Evolutionary conservation across 2,888 invertebrate genomes (phyloP), one percentile per base, ranked within the genome.

Genomic region (Habroteleia sp.): DNA sequence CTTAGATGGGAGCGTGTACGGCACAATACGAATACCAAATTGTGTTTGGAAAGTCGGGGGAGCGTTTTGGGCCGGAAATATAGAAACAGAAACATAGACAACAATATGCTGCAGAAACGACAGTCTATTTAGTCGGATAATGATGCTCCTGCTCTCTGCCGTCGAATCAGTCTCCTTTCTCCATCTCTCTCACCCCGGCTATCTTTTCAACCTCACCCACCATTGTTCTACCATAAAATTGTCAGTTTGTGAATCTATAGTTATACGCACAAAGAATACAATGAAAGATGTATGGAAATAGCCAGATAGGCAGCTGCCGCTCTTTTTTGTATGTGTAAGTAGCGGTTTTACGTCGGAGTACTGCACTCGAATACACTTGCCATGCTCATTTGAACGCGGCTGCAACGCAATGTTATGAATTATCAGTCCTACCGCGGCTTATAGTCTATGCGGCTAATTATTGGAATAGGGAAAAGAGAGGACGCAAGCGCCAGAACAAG

Each of bases 191-290:
- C 63, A 54, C 35, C 27, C 44, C 35, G 74, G 62, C 68, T 72
- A 62, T 60, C 72, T 56, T 74, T 65, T 58, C 56, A 58, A 58
- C 68, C 41, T 46, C 71, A 46, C 44, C 71, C 65, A 75, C 80
- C 80, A 87, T 87, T 87, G 87, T 87, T 87, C 82, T 81, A 77
- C 81, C 83, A 84, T 86, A 85, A 87, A 87, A 87, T 86, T 86
- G 85, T 85, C 85, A 84, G 83, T 80, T 77, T 79, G 81, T 82
- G 83, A 85, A 87, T 86, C 86, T 85, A 86, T 85, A 87, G 86
- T 85, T 84, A 83, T 81, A 82, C 63, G 79, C 76, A 83, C 79
- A 83, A 85, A 86, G 86, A 83, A 80, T 77, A 87, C 87, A 87
- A 87, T 86, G 84, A 84, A 83, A 85, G 83, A 85, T 83, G 82